Evolutionary conservation across 2,797 vertebrate species (phyloP).

Genomic region (Lepidocolaptes lacrymiger): DNA sequence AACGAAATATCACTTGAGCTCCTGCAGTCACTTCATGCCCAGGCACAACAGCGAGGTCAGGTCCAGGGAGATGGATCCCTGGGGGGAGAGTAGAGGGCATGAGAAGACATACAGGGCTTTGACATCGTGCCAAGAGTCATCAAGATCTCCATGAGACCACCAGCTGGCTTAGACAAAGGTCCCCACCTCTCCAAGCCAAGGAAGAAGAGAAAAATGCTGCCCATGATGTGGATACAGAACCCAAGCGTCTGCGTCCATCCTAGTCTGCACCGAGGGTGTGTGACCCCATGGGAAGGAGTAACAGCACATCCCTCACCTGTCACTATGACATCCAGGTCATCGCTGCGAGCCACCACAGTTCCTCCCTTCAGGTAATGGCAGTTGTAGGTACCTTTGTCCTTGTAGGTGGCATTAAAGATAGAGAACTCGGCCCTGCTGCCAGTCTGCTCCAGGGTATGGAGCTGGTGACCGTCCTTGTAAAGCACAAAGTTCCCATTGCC

Average conservation of each 20-base stretch:
- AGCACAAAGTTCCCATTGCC: neutral
- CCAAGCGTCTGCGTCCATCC: neutral
- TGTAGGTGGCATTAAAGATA: neutral
- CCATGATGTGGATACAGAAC: neutral
- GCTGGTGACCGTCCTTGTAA: fast-evolving
- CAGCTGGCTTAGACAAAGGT: neutral
- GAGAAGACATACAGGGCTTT: neutral
- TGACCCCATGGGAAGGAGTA: fast-evolving
- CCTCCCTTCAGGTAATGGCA: neutral
- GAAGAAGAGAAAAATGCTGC: neutral
- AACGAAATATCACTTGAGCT: neutral
- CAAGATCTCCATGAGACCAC: neutral
- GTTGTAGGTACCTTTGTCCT: neutral
- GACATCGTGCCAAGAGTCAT: neutral
- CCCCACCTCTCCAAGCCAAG: neutral
- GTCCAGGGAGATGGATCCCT: neutral
- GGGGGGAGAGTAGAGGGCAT: neutral
- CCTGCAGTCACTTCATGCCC: neutral
- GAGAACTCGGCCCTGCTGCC: neutral
- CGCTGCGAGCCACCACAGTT: neutral
- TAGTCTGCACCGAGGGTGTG: fast-evolving
- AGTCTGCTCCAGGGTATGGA: neutral
- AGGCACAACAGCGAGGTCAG: neutral
- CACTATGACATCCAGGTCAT: neutral
- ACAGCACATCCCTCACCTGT: neutral